phyloP scores from a whole-genome alignment of 2,888 invertebrate species.

The Hirudinaria manillensis region DNA sequence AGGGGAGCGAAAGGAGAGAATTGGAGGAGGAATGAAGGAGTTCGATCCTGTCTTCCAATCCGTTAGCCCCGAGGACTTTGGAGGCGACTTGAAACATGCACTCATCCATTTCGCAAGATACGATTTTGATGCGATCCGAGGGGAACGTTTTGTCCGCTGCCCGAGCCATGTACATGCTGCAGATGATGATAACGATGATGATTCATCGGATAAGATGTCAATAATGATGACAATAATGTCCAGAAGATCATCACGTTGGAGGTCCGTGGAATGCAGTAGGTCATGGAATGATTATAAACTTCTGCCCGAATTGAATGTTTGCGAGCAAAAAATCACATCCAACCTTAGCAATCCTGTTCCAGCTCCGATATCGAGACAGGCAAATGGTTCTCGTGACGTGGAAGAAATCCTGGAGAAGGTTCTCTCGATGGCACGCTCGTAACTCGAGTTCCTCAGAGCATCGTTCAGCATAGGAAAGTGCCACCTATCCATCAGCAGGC shows the following conservation, averaged over 20 bases:
- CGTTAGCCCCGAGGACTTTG: background rate
- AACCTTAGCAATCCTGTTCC: conserved; percentile 69
- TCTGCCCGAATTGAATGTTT: no score
- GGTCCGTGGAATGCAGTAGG: no score
- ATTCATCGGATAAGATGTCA: background rate
- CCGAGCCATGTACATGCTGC: conserved; percentile 1
- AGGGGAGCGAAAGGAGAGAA: background rate
- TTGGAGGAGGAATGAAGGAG: background rate
- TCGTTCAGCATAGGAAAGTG: conserved; percentile 79
- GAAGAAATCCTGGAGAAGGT: conserved; percentile 53
- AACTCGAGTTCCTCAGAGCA: conserved; percentile 63
- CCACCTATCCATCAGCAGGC: conserved; percentile 69
- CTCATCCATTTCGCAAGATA: background rate
- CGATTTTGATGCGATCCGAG: background rate
- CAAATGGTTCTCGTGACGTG: conserved; percentile 52
- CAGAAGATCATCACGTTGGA: no score
- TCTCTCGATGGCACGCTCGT: conserved; percentile 62
- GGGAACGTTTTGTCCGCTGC: background rate
- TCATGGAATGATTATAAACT: no score
- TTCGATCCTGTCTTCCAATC: background rate
- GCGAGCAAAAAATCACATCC: background rate
- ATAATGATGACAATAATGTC: no score
- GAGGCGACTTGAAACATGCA: conserved; percentile 1
- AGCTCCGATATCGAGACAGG: conserved; percentile 67
- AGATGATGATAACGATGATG: background rate